Conservation (phyloP, 2,797 vertebrate species). For the Emys orbicularis region DNA sequence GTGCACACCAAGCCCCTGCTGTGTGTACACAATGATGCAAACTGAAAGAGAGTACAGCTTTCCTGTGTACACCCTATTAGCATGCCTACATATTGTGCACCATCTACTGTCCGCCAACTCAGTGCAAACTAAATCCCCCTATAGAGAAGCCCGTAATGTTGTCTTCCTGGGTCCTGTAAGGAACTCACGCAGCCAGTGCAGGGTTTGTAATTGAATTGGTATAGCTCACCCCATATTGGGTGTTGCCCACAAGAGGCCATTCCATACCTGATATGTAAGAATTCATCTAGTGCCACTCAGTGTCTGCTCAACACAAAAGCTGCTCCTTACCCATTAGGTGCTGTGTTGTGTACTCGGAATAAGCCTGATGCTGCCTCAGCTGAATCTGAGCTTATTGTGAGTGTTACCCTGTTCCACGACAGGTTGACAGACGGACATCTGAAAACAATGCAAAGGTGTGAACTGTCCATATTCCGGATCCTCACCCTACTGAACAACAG, state of each 20-base stretch:
- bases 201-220: not conserved
- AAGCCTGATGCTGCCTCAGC: not conserved
- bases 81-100: not conserved
- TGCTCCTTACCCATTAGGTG: not conserved
- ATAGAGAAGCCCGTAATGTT: no score
- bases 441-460: conserved; percentile 27
- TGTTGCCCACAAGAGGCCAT: not conserved
- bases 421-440: not conserved
- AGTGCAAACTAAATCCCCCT: not conserved
- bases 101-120: not conserved
- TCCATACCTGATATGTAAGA: not conserved
- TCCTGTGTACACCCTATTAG: not conserved
- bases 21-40: not conserved
- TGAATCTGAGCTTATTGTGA: not conserved
- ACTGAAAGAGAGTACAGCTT: not conserved
- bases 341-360: not conserved
- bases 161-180: no score
- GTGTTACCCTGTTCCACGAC: not conserved
- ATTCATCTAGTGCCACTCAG: not conserved
- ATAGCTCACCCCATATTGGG: not conserved
- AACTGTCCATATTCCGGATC: not conserved
- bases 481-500: not conserved
- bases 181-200: not conserved
- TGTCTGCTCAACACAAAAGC: not conserved
- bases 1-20: not conserved